Evolutionary conservation across 1,140 invertebrate genomes (phyloP).

Genomic region (Achroia grisella): DNA sequence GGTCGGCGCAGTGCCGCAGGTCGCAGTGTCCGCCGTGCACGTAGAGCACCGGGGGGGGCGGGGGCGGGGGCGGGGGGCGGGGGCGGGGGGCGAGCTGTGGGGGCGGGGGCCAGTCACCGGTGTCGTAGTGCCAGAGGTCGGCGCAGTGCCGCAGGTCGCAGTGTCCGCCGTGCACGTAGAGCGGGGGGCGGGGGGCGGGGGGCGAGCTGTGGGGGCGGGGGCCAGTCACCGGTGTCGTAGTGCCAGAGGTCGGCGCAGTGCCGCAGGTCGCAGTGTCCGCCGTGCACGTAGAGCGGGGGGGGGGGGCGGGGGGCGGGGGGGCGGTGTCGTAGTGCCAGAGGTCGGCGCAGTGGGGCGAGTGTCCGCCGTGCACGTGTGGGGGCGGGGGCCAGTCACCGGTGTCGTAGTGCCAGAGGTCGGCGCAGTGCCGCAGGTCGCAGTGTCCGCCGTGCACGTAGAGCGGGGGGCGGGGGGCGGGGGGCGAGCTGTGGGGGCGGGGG

Average conservation of each 20-base stretch:
- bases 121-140: not conserved
- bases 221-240: slow-evolving; percentile 79
- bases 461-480: too few species aligned
- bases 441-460: slow-evolving; percentile 89
- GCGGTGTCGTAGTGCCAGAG: too few species aligned
- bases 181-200: too few species aligned
- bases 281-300: too few species aligned
- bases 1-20: slow-evolving; percentile 85
- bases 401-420: slow-evolving; percentile 91
- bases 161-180: too few species aligned
- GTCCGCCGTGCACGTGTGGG: too few species aligned
- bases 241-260: slow-evolving; percentile 90
- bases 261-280: too few species aligned
- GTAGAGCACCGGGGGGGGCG: slow-evolving; percentile 89
- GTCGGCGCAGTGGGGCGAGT: too few species aligned
- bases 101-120: slow-evolving; percentile 80
- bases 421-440: slow-evolving; percentile 86
- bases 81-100: slow-evolving; percentile 62
- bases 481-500: slow-evolving; percentile 80
- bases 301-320: not conserved
- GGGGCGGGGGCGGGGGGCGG: slow-evolving; percentile 82
- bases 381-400: too few species aligned
- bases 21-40: slow-evolving; percentile 93
- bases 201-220: slow-evolving; percentile 84
- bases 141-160: too few species aligned